phyloP scores from a whole-genome alignment of 2,888 invertebrate species.

The Drosophila borborema region DNA sequence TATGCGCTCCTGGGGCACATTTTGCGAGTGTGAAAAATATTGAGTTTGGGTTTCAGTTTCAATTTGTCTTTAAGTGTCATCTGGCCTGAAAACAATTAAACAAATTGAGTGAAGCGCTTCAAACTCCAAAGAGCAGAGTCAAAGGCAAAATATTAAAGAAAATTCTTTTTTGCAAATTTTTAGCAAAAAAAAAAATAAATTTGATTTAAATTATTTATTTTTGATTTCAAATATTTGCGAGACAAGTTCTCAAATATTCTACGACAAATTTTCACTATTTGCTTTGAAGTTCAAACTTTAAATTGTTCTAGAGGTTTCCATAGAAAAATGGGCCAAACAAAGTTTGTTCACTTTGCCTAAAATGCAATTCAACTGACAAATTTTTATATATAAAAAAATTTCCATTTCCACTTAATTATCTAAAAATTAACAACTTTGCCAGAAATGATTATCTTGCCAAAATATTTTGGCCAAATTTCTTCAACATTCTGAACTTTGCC shows the following conservation, averaged over 20 bases:
- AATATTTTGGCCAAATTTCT: neutral
- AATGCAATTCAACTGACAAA: neutral
- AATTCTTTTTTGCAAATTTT: neutral
- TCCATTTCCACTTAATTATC: no score
- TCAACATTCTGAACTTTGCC: neutral
- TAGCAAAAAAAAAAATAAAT: no score
- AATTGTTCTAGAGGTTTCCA: no score
- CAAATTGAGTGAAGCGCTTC: conserved; percentile 10
- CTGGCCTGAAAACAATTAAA: conserved; percentile 21
- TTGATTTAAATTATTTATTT: neutral
- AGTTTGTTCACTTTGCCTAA: no score
- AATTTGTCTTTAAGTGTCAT: conserved; percentile 21
- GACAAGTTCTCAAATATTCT: no score
- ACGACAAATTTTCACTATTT: no score
- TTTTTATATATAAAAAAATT: neutral
- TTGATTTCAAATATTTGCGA: neutral
- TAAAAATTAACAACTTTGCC: neutral
- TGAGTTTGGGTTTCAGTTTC: conserved; percentile 27
- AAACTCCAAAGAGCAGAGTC: neutral
- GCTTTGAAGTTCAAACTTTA: no score
- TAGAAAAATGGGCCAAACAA: no score
- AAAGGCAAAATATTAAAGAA: neutral
- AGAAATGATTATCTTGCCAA: neutral
- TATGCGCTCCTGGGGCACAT: conserved; percentile 23
- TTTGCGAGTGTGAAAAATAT: conserved; percentile 40